Base-by-base conservation (phyloP, 1,140 invertebrate genomes). In the Melitaea cinxia region DNA sequence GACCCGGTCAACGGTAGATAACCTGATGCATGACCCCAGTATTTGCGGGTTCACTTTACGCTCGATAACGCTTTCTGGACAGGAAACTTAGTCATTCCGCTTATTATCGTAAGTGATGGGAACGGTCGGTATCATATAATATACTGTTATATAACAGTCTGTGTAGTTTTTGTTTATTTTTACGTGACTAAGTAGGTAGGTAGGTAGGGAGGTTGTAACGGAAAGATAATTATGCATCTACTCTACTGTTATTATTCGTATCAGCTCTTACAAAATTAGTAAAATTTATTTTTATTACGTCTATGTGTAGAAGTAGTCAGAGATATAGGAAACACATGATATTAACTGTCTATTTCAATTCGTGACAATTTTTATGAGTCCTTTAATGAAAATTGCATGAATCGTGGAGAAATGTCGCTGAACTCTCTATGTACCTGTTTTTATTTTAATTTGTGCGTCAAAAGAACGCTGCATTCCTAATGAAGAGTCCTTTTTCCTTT, bases 1-100 rank as follows among this genome's bases (percentile, higher is more conserved):
- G 76, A 78, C 76, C 76, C 67, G 76, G 76, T 78, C 76, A 78
- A 54, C 73, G 68, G 71, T 66, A 73, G 69, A 77, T 55, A 71
- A 65, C 66, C 57, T 54, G 64, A 57, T 58, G 64, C 39, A 61
- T 64, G 61, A 68, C 70, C 70, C 65, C 37, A 60, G 56, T 59
- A 65, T 68, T 71, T 60, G 60, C 65, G 57, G 65, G 60, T 54
- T 67, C 58, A 68, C 61, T 66, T 64, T 47, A 57, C 55, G 60
- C 57, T 71, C 69, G 60, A 68, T 71, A 66, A 33, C 35, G 37
- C 55, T 62, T 53, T 17, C 56, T 59, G 30, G n/a, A 57, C 28
- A 47, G 28, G 47, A 57, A 56, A 63, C 53, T 63, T 57, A 64
- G 39, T 58, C 39, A 58, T 58, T 59, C 56, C 17, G 42, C 56